Conservation (phyloP, 2,888 invertebrate genomes). For the Augiades crinisus region DNA sequence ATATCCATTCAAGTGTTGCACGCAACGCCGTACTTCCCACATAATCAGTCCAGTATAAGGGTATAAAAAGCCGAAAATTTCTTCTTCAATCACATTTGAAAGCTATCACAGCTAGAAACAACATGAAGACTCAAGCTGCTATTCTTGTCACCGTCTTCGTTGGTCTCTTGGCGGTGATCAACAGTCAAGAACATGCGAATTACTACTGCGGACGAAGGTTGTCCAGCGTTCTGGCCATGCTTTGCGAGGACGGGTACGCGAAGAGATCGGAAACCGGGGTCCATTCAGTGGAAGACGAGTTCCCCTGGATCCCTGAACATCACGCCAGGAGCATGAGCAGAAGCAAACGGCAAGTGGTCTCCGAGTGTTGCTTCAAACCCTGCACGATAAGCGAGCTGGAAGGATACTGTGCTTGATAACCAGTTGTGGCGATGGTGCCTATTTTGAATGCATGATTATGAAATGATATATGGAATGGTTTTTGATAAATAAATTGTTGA, state of each 20-base stretch:
- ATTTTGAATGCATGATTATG: too few species aligned
- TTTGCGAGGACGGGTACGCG: constrained; percentile 30
- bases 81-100: too few species aligned
- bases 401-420: too few species aligned
- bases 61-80: too few species aligned
- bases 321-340: too few species aligned
- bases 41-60: too few species aligned
- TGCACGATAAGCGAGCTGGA: too few species aligned
- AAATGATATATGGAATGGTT: too few species aligned
- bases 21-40: too few species aligned
- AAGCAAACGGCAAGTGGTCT: constrained; percentile 41
- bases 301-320: constrained; percentile 3
- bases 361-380: constrained; percentile 47
- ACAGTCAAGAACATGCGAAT: constrained; percentile 19
- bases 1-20: too few species aligned
- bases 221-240: constrained; percentile 29
- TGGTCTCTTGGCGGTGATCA: constrained; percentile 6
- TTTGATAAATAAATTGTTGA: too few species aligned
- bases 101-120: neutral
- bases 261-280: constrained; percentile 11
- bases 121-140: constrained; percentile 13
- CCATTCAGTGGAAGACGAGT: neutral
- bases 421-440: too few species aligned
- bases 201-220: constrained; percentile 7
- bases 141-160: neutral